Conservation (phyloP, 2,113 vertebrate genomes). For the Vidua macroura region DNA sequence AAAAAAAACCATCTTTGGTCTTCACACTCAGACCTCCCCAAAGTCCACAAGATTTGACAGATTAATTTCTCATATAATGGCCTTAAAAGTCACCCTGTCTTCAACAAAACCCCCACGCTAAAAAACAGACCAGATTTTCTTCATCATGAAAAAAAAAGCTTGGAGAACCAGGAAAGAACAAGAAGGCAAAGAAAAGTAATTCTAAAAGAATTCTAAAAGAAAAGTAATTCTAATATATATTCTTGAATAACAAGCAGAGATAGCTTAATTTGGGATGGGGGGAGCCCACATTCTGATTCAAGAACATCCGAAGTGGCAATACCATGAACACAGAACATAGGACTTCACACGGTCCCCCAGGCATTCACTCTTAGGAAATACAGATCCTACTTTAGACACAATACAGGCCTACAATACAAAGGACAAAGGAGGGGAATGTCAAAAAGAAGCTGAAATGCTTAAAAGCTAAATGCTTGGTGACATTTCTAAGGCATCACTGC, state of each 20-base stretch:
- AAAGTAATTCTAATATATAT: background rate
- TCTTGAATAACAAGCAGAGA: background rate
- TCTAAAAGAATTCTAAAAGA: background rate
- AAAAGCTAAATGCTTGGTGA: background rate
- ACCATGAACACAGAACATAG: background rate
- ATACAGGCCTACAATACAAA: background rate
- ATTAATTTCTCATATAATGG: background rate
- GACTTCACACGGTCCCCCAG: background rate
- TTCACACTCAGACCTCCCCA: background rate
- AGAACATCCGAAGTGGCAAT: background rate
- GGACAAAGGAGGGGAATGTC: background rate
- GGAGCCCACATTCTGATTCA: background rate
- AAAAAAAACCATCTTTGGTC: background rate
- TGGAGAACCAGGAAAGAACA: background rate
- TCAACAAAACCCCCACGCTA: background rate
- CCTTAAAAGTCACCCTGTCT: background rate
- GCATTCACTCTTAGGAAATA: background rate
- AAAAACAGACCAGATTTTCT: background rate
- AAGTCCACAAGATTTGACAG: background rate
- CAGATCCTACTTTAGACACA: background rate
- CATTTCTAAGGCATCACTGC: background rate
- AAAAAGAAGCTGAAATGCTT: background rate
- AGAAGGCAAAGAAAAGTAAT: background rate
- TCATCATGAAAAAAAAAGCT: background rate
- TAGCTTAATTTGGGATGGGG: background rate